These are phyloP conservation scores for Xestia rhomboidea DNA, from an alignment of 2,888 invertebrate genomes.

Conservation along the genomic window DNA sequence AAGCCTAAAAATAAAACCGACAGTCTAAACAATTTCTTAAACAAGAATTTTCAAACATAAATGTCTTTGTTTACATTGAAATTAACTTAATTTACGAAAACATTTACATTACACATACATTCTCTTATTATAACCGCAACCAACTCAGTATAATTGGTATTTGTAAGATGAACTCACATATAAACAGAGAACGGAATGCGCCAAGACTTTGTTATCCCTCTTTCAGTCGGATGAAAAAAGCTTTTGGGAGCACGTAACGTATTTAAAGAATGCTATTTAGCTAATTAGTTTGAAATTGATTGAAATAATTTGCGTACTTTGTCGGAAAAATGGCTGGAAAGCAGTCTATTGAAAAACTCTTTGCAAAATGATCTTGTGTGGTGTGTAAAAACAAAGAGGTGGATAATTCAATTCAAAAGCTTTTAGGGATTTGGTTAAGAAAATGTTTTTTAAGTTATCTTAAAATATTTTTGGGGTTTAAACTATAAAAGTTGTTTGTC, in stretches of 20 bases:
- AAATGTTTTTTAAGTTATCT: neutral
- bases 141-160: constrained; percentile 52
- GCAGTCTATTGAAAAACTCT: constrained; percentile 11
- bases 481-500: neutral
- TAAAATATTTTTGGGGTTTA: neutral
- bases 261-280: constrained; percentile 36
- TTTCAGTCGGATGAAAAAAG: constrained; percentile 46
- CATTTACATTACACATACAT: constrained; percentile 46
- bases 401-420: neutral
- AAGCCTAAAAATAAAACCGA: constrained; percentile 7
- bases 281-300: constrained; percentile 48
- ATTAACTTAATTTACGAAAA: constrained; percentile 50
- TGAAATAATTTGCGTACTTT: constrained; percentile 8
- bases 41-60: constrained; percentile 31
- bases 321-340: neutral
- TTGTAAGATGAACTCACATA: constrained; percentile 52
- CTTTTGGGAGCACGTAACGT: constrained; percentile 31
- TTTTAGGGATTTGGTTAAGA: neutral
- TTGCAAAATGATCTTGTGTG: neutral
- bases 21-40: constrained; percentile 23
- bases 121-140: constrained; percentile 53
- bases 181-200: constrained; percentile 51
- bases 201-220: constrained; percentile 47
- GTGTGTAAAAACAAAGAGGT: neutral
- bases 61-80: constrained; percentile 49